Conservation (phyloP, 1,140 invertebrate genomes). For the Drosophila equinoxialis region DNA sequence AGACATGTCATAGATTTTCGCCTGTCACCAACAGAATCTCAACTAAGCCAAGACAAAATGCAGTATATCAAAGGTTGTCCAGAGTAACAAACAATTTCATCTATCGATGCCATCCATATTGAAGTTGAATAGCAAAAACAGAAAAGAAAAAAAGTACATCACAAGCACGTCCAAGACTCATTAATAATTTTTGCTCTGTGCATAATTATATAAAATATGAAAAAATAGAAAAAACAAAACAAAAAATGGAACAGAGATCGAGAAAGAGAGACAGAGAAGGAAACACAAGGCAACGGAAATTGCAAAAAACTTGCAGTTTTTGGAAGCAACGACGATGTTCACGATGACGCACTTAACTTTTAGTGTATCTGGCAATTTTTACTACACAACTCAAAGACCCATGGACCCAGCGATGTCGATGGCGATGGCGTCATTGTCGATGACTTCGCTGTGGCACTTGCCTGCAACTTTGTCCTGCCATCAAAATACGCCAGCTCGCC, state of each 20-base stretch:
- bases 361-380: slow-evolving; percentile 64
- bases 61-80: slow-evolving; percentile 40
- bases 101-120: slow-evolving; percentile 45
- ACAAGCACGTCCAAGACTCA: slow-evolving; percentile 54
- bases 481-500: slow-evolving; percentile 35
- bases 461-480: slow-evolving; percentile 69
- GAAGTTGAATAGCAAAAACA: too few relatives aligned
- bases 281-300: slow-evolving; percentile 54
- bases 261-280: background rate
- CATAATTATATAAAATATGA: slow-evolving; percentile 67
- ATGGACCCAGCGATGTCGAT: slow-evolving; percentile 22
- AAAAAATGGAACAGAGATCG: background rate
- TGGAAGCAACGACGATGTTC: slow-evolving; percentile 36
- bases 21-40: slow-evolving; percentile 42
- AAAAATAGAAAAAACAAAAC: background rate
- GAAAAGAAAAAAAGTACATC: slow-evolving; percentile 21
- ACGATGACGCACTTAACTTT: slow-evolving; percentile 65
- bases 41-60: slow-evolving; percentile 28
- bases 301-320: slow-evolving; percentile 52
- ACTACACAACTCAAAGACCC: slow-evolving; percentile 49
- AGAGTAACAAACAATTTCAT: slow-evolving; percentile 3
- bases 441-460: slow-evolving; percentile 68
- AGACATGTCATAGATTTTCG: slow-evolving; percentile 53
- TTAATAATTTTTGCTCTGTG: slow-evolving; percentile 59
- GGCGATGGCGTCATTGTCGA: slow-evolving; percentile 54